Conservation (phyloP, 2,797 vertebrate genomes). For the Thalassophryne amazonica region DNA sequence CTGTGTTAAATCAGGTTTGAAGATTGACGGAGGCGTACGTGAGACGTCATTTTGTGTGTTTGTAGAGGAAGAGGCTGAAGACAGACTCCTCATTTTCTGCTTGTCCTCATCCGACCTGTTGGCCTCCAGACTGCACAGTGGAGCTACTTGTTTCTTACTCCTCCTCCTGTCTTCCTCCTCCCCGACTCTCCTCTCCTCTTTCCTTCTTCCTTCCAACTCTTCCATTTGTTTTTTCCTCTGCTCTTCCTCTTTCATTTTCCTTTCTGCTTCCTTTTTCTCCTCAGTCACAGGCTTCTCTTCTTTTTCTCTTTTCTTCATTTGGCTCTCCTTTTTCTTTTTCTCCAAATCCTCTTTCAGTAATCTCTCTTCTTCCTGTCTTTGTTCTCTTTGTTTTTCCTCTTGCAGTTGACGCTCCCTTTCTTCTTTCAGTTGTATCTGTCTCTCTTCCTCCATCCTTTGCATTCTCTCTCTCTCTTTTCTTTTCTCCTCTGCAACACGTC, state of each 20-base stretch:
- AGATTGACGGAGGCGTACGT: background rate
- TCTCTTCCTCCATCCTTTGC: background rate
- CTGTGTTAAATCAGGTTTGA: background rate
- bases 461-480: background rate
- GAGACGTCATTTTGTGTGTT: background rate
- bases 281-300: background rate
- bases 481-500: background rate
- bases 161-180: background rate
- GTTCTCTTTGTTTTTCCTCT: background rate
- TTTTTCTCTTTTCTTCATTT: background rate
- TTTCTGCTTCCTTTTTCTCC: slow-evolving; percentile 1
- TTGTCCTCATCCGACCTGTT: slow-evolving; percentile 76
- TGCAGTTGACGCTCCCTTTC: background rate
- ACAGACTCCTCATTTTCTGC: slow-evolving; percentile 55
- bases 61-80: background rate
- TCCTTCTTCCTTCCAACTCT: background rate
- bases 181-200: slow-evolving; percentile 6
- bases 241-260: background rate
- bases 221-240: too few species aligned
- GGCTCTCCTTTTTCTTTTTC: background rate
- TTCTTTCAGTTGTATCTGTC: background rate
- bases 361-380: background rate
- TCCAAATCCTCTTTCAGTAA: background rate
- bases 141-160: background rate
- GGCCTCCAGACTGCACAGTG: slow-evolving; percentile 11